Conservation (phyloP, 2,113 vertebrate genomes). For the Nycticebus coucang region DNA sequence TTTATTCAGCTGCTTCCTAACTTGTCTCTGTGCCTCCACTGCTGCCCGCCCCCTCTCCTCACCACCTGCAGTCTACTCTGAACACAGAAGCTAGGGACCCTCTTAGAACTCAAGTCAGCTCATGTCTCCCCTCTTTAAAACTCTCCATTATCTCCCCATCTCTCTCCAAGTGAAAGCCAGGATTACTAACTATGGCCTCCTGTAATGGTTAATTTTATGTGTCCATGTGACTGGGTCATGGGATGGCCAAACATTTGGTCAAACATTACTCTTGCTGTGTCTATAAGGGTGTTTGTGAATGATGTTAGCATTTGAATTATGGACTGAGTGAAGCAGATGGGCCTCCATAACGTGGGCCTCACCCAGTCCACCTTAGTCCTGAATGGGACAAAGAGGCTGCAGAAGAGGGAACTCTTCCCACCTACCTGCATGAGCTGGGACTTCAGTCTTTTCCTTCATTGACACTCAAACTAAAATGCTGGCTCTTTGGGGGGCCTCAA, state of each 20-base stretch:
- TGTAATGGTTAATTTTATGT: background rate
- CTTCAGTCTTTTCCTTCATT: background rate
- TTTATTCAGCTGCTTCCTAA: background rate
- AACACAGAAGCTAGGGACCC: background rate
- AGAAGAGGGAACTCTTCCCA: background rate
- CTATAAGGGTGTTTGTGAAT: background rate
- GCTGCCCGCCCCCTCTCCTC: background rate
- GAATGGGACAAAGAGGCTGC: background rate
- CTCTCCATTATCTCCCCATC: background rate
- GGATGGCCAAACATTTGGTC: background rate
- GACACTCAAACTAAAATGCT: background rate
- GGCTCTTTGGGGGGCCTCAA: background rate
- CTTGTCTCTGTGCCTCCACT: background rate
- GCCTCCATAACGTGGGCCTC: background rate
- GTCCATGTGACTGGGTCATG: background rate
- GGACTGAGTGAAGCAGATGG: background rate
- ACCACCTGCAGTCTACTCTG: background rate
- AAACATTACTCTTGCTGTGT: background rate
- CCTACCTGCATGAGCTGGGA: background rate
- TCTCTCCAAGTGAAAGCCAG: background rate
- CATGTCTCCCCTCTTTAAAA: background rate
- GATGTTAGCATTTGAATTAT: background rate
- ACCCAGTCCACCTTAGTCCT: background rate
- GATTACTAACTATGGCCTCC: background rate
- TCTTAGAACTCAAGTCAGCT: background rate